Base-by-base conservation (phyloP, 2,888 invertebrate species). In the Lasioglossum leucozonium region DNA sequence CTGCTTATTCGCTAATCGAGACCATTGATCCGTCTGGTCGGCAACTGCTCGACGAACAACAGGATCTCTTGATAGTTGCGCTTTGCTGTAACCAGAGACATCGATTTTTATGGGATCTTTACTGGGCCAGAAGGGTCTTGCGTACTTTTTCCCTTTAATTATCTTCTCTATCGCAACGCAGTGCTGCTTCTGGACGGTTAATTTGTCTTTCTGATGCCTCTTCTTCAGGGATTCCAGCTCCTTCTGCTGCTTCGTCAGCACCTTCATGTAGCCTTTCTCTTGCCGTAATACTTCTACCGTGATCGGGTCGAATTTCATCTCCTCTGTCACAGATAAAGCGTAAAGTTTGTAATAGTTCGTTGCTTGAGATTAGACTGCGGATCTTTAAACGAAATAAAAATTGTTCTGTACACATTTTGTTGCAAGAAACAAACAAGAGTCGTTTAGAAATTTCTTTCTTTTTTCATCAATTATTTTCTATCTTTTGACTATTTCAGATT, bases 21-120 rank as follows among this genome's bases (percentile, higher is more conserved):
- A 98, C 99, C 99, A 99, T 92, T 99, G 98, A 22, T 97, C 96
- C 10, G 99, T 99, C 95, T 99, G 99, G 89, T 99, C 99, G 62
- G 97, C 96, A 44, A 99, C 99, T 77, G 99, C 96, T 92, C 97
- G 97, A 88, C 98, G 97, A 91, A 98, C 97, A 0, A 96, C 95
- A 0, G 97, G 96, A 95, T 98, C 98, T 91, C 96, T 97, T 91
- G 97, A 97, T 18, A 98, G 96, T 93, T 98, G 98, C 91, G 97
- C 97, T 95, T 98, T 98, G 95, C 98, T 98, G 95, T 40, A 65
- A 55, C 47, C 2, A 62, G 26, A 47, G 26, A 74, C 26, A 13
- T 13, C 5, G 2, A 22, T 44, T 37, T 65, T 18, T 0, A 30
- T 37, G 10, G 2, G 16, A 44, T n/a, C 34, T 65, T 65, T 6